A percentile compares a stretch with the other conserved stretches of the same genome.
phyloP scores from a whole-genome alignment of 2,888 invertebrate genomes.

The Anarsia innoxiella region DNA sequence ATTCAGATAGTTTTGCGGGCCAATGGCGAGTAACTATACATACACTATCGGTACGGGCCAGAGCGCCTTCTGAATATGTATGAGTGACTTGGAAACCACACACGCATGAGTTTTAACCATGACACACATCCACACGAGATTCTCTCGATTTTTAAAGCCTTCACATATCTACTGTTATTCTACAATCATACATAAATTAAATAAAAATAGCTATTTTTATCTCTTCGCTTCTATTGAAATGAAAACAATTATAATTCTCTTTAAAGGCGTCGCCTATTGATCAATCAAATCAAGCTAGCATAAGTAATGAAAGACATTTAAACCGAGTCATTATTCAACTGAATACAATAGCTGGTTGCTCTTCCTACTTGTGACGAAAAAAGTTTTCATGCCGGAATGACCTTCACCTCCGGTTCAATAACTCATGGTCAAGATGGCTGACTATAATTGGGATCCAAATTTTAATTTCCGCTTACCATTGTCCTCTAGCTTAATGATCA shows the following conservation, averaged over 20 bases:
- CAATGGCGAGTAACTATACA: constrained; percentile 51
- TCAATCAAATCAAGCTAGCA: too few species aligned
- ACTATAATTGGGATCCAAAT: constrained; percentile 28
- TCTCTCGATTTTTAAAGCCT: too few species aligned
- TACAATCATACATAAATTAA: too few species aligned
- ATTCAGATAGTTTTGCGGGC: constrained; percentile 59
- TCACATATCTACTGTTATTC: too few species aligned
- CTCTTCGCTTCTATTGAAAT: too few species aligned
- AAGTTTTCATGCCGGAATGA: constrained; percentile 24
- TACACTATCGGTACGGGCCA: constrained; percentile 43
- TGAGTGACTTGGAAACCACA: constrained; percentile 46
- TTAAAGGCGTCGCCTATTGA: too few species aligned
- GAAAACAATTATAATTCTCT: too few species aligned
- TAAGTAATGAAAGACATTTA: constrained; percentile 2
- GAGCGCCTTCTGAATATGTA: constrained; percentile 63
- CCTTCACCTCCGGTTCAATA: constrained; percentile 22
- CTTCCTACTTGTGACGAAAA: constrained; percentile 21
- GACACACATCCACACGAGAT: constrained; percentile 49
- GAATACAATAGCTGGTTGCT: constrained; percentile 25
- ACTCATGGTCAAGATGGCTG: constrained; percentile 14
- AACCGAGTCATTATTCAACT: constrained; percentile 21
- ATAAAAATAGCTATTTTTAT: too few species aligned
- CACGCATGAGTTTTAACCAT: constrained; percentile 54
- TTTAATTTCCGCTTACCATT: constrained; percentile 35
- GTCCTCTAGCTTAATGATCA: constrained; percentile 32